Conservation (phyloP, 2,888 invertebrate species). For the Hemithea aestivaria region DNA sequence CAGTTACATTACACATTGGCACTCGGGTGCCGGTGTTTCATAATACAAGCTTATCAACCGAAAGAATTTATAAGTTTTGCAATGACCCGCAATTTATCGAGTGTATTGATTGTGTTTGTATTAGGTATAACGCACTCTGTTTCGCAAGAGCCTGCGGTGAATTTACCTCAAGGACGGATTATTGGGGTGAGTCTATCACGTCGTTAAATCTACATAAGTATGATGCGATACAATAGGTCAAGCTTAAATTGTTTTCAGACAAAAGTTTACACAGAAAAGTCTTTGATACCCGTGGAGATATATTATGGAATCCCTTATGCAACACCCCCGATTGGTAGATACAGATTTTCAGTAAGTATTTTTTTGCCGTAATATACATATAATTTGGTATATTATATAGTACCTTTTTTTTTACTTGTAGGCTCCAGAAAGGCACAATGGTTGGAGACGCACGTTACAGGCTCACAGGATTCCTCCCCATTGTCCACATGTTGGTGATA, state of each 20-base stretch:
- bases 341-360: slow-evolving; percentile 83
- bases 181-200: slow-evolving; percentile 78
- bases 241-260: slow-evolving; percentile 67
- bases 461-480: slow-evolving; percentile 85
- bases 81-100: slow-evolving; percentile 4
- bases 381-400: background rate
- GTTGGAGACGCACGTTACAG: slow-evolving; percentile 84
- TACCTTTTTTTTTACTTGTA: slow-evolving; percentile 37
- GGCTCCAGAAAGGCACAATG: slow-evolving; percentile 85
- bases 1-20: slow-evolving; percentile 36
- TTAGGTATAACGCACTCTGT: slow-evolving; percentile 21
- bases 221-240: background rate
- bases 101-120: slow-evolving; percentile 10
- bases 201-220: background rate
- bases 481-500: slow-evolving; percentile 79
- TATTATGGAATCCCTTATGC: slow-evolving; percentile 91
- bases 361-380: background rate
- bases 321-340: slow-evolving; percentile 84
- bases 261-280: slow-evolving; percentile 82
- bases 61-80: background rate
- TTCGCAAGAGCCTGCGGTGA: slow-evolving; percentile 74
- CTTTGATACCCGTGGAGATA: slow-evolving; percentile 81
- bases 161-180: slow-evolving; percentile 77
- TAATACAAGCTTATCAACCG: slow-evolving; percentile 2
- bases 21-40: slow-evolving; percentile 7